Conservation (phyloP, 2,113 vertebrate genomes). For the Felis catus region F.catus_Fca126_mat1.0 CM031426.1:45438501-45439000, state of each 20-base stretch:
- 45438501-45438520: not conserved
- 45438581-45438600: not conserved
- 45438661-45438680: not conserved
- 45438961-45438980: not conserved
- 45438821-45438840: not conserved
- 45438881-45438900: not conserved
- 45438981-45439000: not conserved
- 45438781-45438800: not conserved
- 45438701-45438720: not conserved
- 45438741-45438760: not conserved
- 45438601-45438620: not conserved
- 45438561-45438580: not conserved
- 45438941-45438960: not conserved
- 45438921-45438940: not conserved
- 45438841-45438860: not conserved
- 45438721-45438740: not conserved
- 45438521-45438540: slow-evolving; percentile 14
- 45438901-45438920: not conserved
- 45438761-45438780: not conserved
- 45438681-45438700: not conserved
- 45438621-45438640: not conserved
- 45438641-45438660: not conserved
- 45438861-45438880: not conserved
- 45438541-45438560: not conserved
- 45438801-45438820: not conserved